Evolutionary conservation across 2,888 invertebrate species (phyloP), one percentile per base, ranked within the genome.

Genomic region (Volucella inflata): DNA sequence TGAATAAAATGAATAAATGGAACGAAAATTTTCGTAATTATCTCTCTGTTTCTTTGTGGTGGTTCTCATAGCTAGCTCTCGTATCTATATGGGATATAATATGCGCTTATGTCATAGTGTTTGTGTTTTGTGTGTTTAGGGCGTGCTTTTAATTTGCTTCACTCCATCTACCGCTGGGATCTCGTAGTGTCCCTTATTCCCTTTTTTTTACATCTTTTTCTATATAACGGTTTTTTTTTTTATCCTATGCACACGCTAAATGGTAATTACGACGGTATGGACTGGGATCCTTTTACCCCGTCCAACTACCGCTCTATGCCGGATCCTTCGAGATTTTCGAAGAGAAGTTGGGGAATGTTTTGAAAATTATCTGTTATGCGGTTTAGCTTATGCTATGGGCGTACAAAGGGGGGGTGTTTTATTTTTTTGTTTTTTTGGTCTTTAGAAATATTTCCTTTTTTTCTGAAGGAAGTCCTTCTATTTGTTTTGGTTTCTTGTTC

Each of bases 1-100:
- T 81, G 85, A 87, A 79, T 85, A 85, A 80, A 85, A 85, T 85
- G 84, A 85, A 87, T 87, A 81, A 81, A 85, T 85, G 80, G 76
- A 76, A 85, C 80, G 84, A 85, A 85, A 60, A 85, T 85, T 71
- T 85, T 75, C 80, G 80, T 85, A 85, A 85, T 85, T 80, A 85
- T 85, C 84, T 68, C 65, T 75, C 77, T 57, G 75, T 42, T 30
- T 16, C 46, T 51, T 9, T 10, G 21, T 14, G 12, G 55, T 71
- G 60, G n/a, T 40, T 65, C 62, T 44, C 68, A 38, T 60, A 75
- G 48, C n/a, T n/a, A 60, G 30, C 6, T 6, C 30, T 30, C 59
- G 53, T 38, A 36, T 38, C 14, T 16, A 21, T 40, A 57, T 55
- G 68, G 60, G 6, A 30, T 30, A 30, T 30, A 30, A 67, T 60